Evolutionary conservation across 1,140 invertebrate species (phyloP).

Genomic region (Mycetomoellerius zeteki): DNA sequence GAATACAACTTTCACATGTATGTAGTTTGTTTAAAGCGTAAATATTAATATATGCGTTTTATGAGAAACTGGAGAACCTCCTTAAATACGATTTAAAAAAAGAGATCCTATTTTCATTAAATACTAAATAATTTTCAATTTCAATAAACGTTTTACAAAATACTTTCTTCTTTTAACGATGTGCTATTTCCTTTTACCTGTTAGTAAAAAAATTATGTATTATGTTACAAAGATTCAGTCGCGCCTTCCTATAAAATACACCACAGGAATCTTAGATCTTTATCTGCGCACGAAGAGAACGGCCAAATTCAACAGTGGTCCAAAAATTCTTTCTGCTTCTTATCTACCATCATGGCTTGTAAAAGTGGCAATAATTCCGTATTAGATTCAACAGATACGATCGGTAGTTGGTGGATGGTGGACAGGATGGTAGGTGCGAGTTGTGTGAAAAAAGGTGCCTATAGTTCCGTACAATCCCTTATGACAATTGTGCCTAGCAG

Average conservation of each 20-base stretch:
- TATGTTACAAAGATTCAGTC: slow-evolving; percentile 17
- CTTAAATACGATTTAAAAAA: background rate
- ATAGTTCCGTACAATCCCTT: slow-evolving; percentile 71
- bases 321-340: slow-evolving; percentile 50
- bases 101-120: background rate
- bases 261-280: slow-evolving; percentile 43
- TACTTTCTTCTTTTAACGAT: background rate
- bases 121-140: slow-evolving; percentile 1
- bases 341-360: slow-evolving; percentile 65
- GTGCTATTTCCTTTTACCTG: background rate
- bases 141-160: background rate
- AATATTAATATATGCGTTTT: too few relatives aligned
- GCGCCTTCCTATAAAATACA: background rate
- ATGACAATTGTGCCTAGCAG: slow-evolving; percentile 84
- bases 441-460: slow-evolving; percentile 69
- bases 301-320: slow-evolving; percentile 32
- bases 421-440: slow-evolving; percentile 36
- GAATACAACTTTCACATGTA: too few relatives aligned
- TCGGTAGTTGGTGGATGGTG: background rate
- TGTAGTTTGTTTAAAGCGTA: too few relatives aligned
- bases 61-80: too few relatives aligned
- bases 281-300: slow-evolving; percentile 19
- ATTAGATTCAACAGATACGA: slow-evolving; percentile 16
- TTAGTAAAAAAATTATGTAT: background rate
- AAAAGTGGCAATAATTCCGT: slow-evolving; percentile 23